phyloP scores from a whole-genome alignment of 2,113 vertebrate genomes.

The Equus przewalskii region DNA sequence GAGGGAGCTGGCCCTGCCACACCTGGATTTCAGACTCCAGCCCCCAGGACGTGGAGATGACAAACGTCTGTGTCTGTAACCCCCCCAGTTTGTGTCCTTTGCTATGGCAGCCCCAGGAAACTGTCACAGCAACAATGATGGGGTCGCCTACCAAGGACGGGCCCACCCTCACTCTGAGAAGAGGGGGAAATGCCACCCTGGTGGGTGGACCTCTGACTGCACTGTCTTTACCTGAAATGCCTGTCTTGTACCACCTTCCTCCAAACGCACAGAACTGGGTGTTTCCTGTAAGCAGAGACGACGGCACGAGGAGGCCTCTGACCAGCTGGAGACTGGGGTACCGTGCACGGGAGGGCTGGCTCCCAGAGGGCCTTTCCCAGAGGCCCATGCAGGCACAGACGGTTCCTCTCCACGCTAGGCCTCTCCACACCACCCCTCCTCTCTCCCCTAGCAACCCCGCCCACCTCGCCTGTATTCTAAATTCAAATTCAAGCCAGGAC shows the following conservation, averaged over 20 bases:
- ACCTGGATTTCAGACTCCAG: background rate
- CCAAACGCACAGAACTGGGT: background rate
- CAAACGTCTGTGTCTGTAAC: too few species aligned
- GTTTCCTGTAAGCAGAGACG: background rate
- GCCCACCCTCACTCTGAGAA: background rate
- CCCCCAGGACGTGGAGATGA: background rate
- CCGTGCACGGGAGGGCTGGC: background rate
- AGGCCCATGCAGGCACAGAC: background rate
- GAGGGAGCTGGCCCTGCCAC: too few species aligned
- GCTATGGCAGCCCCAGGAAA: background rate
- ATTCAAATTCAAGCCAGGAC: conserved; percentile 61
- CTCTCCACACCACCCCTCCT: background rate
- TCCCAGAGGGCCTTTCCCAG: background rate
- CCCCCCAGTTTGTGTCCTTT: background rate
- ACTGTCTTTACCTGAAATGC: background rate
- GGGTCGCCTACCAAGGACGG: background rate
- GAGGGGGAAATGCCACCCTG: background rate
- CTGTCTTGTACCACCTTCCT: background rate
- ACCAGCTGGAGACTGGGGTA: fast-evolving
- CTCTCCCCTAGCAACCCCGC: background rate
- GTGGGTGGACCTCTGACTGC: fast-evolving
- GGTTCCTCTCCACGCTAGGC: background rate
- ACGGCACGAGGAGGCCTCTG: too few species aligned
- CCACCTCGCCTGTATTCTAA: background rate
- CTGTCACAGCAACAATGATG: too few species aligned